These are phyloP conservation scores for Luperina testacea DNA, from an alignment of 2,888 invertebrate species.

Conservation along the genomic window DNA sequence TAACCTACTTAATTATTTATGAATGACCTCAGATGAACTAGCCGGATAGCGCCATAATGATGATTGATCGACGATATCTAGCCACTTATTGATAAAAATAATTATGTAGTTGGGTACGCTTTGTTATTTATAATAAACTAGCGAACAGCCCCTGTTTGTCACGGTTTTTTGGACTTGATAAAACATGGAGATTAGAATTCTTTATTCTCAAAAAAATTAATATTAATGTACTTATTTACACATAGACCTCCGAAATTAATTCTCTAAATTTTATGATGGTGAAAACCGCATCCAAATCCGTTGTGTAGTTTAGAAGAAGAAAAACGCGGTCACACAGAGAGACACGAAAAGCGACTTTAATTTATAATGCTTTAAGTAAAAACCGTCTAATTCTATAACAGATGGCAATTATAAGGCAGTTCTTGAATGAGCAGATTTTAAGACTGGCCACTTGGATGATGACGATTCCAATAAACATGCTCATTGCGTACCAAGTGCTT, in stretches of 20 bases:
- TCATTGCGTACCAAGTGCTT: conserved; percentile 9
- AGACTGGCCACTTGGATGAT: neutral
- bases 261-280: no score
- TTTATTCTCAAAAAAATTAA: no score
- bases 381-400: conserved; percentile 6
- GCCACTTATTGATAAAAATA: conserved; percentile 41
- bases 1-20: conserved; percentile 47
- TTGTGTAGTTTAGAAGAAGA: no score
- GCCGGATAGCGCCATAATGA: conserved; percentile 28
- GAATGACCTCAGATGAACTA: conserved; percentile 37
- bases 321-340: no score
- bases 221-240: no score
- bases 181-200: no score
- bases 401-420: conserved; percentile 23
- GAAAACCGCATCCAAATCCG: no score
- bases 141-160: no score
- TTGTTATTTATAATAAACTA: conserved; percentile 7
- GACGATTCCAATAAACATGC: conserved; percentile 25
- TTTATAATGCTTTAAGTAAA: neutral
- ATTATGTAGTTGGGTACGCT: conserved; percentile 39
- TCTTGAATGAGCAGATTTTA: conserved; percentile 4
- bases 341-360: no score
- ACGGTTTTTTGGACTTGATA: no score
- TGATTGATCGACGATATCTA: conserved; percentile 39
- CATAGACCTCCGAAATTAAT: no score